phyloP scores from a whole-genome alignment of 2,888 invertebrate species.

The Eremobia ochroleuca region DNA sequence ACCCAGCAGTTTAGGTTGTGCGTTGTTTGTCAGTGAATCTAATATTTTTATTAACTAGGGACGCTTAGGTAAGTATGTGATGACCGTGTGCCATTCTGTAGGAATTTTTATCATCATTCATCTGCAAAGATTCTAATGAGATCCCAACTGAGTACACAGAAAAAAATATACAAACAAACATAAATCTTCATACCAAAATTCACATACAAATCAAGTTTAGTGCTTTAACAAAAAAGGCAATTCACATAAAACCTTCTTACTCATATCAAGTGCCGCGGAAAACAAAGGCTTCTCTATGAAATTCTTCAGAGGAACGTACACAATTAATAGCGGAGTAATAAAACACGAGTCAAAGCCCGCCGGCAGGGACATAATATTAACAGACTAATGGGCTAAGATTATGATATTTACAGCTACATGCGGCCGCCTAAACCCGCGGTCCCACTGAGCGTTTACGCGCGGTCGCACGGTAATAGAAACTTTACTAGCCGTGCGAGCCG shows the following conservation, averaged over 20 bases:
- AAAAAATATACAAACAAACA: conserved; percentile 17
- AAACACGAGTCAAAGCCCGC: conserved; percentile 84
- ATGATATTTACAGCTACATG: conserved; percentile 89
- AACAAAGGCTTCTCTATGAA: conserved; percentile 72
- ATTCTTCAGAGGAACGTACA: conserved; percentile 76
- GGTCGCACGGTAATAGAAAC: conserved; percentile 58
- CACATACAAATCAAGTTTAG: conserved; percentile 30
- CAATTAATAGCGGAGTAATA: conserved; percentile 86
- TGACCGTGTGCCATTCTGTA: background rate
- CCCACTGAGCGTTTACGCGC: conserved; percentile 64
- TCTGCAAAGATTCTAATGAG: conserved; percentile 7
- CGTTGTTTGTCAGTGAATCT: background rate
- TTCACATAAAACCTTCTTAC: conserved; percentile 50
- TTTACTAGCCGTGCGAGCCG: conserved; percentile 34
- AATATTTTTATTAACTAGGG: background rate
- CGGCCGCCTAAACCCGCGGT: conserved; percentile 80
- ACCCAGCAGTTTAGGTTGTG: background rate
- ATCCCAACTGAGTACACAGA: background rate
- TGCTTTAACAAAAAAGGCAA: conserved; percentile 40
- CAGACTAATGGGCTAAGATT: conserved; percentile 88
- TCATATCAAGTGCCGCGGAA: conserved; percentile 54
- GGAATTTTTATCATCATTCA: background rate
- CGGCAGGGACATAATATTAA: conserved; percentile 88
- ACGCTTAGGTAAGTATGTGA: background rate
- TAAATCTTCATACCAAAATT: conserved; percentile 20